Conservation (phyloP, 2,113 vertebrate species). For the Tinamus guttatus region DNA sequence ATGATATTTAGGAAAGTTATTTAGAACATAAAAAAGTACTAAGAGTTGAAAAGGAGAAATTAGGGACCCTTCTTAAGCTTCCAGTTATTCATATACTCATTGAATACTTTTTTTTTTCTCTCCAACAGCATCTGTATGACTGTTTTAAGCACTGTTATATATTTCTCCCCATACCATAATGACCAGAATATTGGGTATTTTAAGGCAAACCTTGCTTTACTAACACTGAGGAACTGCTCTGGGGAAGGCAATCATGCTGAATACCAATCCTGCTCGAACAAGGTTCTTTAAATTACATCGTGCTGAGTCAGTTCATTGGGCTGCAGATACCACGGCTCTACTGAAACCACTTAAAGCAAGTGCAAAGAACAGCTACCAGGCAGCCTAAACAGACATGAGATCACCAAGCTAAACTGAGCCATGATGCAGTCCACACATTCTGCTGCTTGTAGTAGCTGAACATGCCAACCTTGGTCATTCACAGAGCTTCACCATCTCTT, state of each 20-base stretch:
- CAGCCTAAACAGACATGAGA: constrained; percentile 19
- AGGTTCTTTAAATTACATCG: background rate
- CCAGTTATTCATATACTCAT: background rate
- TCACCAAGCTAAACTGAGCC: background rate
- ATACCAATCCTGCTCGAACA: background rate
- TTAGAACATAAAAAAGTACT: background rate
- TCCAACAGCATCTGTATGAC: background rate
- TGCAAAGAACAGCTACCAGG: background rate
- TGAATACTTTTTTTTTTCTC: background rate
- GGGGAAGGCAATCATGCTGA: background rate
- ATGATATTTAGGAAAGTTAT: background rate
- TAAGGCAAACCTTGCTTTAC: background rate
- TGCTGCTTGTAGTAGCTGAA: background rate
- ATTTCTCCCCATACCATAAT: rapidly evolving
- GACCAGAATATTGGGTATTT: background rate
- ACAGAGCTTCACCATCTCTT: background rate
- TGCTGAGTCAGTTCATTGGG: background rate
- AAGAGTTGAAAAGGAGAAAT: background rate
- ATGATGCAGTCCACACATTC: background rate
- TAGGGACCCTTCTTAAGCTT: background rate
- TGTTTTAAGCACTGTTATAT: background rate
- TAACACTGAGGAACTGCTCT: background rate
- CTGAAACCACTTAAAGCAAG: background rate
- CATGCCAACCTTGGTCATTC: background rate
- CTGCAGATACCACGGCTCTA: constrained; percentile 14